Percentiles rank a stretch among this genome's conserved stretches.
These are phyloP conservation scores for Oscheius sp. DNA, from an alignment of 2,888 invertebrate species.

Conservation along the genomic window DNA sequence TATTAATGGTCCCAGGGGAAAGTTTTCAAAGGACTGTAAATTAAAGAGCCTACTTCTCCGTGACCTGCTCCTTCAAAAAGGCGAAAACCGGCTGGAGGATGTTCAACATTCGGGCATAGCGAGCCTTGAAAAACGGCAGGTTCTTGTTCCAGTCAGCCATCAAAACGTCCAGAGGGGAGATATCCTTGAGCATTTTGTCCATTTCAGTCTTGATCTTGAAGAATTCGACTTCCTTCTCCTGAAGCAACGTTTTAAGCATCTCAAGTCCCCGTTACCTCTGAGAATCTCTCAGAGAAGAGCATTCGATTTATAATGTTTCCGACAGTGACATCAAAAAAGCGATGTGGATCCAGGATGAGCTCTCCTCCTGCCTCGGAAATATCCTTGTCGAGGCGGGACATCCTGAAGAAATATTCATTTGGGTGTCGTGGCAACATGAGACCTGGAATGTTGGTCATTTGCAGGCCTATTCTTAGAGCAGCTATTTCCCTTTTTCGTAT, in stretches of 20 bases:
- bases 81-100: background rate
- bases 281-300: slow-evolving; percentile 48
- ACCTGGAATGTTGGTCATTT: too few species aligned
- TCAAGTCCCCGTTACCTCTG: slow-evolving; percentile 28
- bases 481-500: too few species aligned
- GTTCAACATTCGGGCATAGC: background rate
- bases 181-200: slow-evolving; percentile 19
- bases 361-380: background rate
- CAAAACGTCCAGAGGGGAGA: slow-evolving; percentile 7
- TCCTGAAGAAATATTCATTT: too few species aligned
- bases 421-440: too few species aligned
- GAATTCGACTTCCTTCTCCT: slow-evolving; percentile 29
- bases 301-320: slow-evolving; percentile 56
- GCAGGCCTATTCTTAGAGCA: too few species aligned
- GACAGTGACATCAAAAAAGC: slow-evolving; percentile 47
- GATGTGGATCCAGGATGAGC: slow-evolving; percentile 6
- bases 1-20: too few species aligned
- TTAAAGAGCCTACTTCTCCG: slow-evolving; percentile 7
- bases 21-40: too few species aligned
- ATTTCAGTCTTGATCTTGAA: slow-evolving; percentile 16
- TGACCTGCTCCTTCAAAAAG: slow-evolving; percentile 23
- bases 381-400: too few species aligned
- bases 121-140: background rate
- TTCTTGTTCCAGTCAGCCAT: slow-evolving; percentile 16
- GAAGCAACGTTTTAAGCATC: background rate